These are phyloP conservation scores for Rhodinocichla rosea DNA, from an alignment of 2,113 vertebrate genomes.

Conservation along the genomic window DNA sequence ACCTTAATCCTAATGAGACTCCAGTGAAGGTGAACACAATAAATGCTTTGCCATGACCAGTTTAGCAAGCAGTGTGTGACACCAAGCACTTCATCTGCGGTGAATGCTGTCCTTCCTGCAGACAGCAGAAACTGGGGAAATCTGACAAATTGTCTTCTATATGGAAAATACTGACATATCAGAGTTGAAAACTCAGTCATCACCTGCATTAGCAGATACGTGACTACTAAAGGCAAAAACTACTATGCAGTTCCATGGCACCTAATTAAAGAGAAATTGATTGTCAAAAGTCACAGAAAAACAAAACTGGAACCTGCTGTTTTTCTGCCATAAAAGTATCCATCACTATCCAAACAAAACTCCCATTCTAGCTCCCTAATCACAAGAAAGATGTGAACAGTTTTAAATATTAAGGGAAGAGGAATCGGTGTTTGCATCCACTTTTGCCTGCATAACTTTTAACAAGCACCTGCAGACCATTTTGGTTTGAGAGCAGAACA, in stretches of 20 bases:
- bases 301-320: background rate
- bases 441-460: fast-evolving
- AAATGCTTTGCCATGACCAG: background rate
- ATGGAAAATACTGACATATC: background rate
- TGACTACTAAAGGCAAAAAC: background rate
- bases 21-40: background rate
- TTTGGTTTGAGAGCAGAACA: background rate
- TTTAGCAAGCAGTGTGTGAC: background rate
- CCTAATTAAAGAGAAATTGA: background rate
- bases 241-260: background rate
- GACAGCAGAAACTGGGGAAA: background rate
- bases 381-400: fast-evolving
- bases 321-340: background rate
- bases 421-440: fast-evolving
- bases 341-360: background rate
- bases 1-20: background rate
- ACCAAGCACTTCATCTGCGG: background rate
- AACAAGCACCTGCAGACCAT: background rate
- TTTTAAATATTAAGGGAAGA: background rate
- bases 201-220: background rate
- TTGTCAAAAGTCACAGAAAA: background rate
- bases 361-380: fast-evolving
- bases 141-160: background rate
- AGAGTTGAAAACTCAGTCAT: background rate
- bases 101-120: background rate